A percentile compares a stretch with the other conserved stretches of the same genome.
phyloP scores from a whole-genome alignment of 2,888 invertebrate genomes.

The Polyommatus icarus region DNA sequence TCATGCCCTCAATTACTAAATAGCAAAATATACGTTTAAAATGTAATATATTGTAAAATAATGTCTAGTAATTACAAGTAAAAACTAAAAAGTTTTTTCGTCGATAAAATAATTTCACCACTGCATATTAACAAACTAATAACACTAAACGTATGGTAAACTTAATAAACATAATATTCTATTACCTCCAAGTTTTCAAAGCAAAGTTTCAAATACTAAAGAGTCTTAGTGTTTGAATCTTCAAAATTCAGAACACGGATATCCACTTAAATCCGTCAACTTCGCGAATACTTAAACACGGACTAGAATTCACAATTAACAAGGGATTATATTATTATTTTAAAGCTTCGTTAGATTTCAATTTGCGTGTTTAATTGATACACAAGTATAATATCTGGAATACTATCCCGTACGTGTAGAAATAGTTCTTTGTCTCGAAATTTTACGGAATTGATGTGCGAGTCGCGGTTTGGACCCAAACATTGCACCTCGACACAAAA shows the following conservation, averaged over 20 bases:
- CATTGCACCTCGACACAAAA: no score
- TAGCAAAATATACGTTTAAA: no score
- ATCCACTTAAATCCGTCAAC: conserved; percentile 24
- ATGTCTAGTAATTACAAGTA: no score
- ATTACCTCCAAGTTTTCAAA: not conserved
- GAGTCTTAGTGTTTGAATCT: conserved; percentile 26
- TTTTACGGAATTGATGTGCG: not conserved
- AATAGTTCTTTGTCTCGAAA: not conserved
- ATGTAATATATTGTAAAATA: no score
- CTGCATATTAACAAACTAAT: not conserved
- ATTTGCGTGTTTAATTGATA: not conserved
- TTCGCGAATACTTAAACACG: conserved; percentile 17
- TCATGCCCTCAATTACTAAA: no score
- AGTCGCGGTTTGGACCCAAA: no score
- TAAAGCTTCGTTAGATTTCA: not conserved
- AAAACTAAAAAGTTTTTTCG: no score
- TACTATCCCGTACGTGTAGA: not conserved
- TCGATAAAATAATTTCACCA: not conserved
- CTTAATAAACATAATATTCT: conserved; percentile 20
- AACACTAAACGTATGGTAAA: not conserved
- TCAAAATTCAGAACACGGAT: conserved; percentile 30
- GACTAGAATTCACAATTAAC: conserved; percentile 13
- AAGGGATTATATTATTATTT: conserved; percentile 18
- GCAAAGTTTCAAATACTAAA: conserved; percentile 29
- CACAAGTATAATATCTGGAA: not conserved